These are phyloP conservation scores for Hyles euphorbiae DNA, from an alignment of 1,140 invertebrate genomes.

Conservation along the genomic window DNA sequence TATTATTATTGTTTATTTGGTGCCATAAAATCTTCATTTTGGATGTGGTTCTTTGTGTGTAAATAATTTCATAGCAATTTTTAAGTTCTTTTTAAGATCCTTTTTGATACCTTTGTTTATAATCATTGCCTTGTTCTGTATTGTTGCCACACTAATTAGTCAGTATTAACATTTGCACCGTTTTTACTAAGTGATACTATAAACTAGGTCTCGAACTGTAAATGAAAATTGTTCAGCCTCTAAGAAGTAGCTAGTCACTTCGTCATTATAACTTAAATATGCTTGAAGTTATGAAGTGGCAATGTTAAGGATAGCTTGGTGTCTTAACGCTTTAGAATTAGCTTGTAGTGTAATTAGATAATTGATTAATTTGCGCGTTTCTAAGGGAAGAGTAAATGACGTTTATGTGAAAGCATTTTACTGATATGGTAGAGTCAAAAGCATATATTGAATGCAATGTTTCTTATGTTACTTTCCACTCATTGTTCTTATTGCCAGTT, in stretches of 20 bases:
- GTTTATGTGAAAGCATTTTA: conserved; percentile 19
- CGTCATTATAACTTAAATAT: conserved; percentile 2
- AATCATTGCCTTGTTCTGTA: conserved; percentile 4
- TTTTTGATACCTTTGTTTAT: conserved; percentile 1
- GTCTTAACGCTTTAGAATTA: conserved; percentile 21
- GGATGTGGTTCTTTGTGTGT: conserved; percentile 24
- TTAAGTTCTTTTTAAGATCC: conserved; percentile 4
- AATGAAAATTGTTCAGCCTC: not conserved
- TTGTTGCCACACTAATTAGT: not conserved
- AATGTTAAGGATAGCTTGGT: conserved; percentile 15
- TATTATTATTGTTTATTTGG: conserved; percentile 27
- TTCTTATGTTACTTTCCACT: conserved; percentile 35
- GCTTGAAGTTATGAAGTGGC: conserved; percentile 7
- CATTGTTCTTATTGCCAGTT: conserved; percentile 30
- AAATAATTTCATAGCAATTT: conserved; percentile 28
- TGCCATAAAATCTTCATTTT: conserved; percentile 35
- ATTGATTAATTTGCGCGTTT: conserved; percentile 16
- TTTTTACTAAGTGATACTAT: not conserved
- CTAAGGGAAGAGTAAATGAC: conserved; percentile 9
- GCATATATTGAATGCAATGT: conserved; percentile 15
- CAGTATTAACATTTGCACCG: conserved; percentile 8
- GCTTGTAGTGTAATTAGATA: conserved; percentile 20
- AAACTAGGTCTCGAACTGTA: not conserved
- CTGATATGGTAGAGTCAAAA: conserved; percentile 12
- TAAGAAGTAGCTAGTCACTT: conserved; percentile 8